These are phyloP conservation scores for Periparus ater DNA, from an alignment of 2,797 vertebrate species.

Conservation along the genomic window DNA sequence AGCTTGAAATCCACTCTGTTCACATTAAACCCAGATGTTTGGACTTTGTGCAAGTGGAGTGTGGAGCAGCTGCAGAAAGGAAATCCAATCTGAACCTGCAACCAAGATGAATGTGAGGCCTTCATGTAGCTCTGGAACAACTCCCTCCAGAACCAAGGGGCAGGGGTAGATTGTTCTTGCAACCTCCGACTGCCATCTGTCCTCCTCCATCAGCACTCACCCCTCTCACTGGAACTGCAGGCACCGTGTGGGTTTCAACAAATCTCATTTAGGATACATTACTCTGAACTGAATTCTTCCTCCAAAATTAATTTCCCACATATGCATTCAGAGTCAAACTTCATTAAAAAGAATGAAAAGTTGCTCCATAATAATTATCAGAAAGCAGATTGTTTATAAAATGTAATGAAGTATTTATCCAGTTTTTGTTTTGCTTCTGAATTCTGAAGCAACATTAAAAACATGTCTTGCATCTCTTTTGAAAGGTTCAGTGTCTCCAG, in stretches of 20 bases:
- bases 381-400: conserved; percentile 60
- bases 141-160: neutral
- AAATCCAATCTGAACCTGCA: conserved; percentile 27
- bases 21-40: conserved; percentile 54
- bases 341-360: conserved; percentile 26
- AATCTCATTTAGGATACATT: neutral
- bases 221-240: neutral
- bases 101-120: conserved; percentile 24
- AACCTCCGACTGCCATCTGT: neutral
- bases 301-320: neutral
- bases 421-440: conserved; percentile 47
- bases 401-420: conserved; percentile 51
- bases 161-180: neutral
- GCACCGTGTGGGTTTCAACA: rapidly evolving
- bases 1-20: conserved; percentile 6
- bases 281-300: neutral
- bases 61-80: conserved; percentile 32
- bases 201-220: rapidly evolving
- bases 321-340: neutral
- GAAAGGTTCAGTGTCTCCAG: conserved; percentile 46
- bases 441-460: conserved; percentile 49
- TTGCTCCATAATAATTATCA: conserved; percentile 38
- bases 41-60: neutral
- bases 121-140: neutral
- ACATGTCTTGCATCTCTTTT: conserved; percentile 53